These are phyloP conservation scores for Umimayanthus kanabou DNA, from an alignment of 92 coral and sea anemone genomes.

Conservation along the genomic window DNA sequence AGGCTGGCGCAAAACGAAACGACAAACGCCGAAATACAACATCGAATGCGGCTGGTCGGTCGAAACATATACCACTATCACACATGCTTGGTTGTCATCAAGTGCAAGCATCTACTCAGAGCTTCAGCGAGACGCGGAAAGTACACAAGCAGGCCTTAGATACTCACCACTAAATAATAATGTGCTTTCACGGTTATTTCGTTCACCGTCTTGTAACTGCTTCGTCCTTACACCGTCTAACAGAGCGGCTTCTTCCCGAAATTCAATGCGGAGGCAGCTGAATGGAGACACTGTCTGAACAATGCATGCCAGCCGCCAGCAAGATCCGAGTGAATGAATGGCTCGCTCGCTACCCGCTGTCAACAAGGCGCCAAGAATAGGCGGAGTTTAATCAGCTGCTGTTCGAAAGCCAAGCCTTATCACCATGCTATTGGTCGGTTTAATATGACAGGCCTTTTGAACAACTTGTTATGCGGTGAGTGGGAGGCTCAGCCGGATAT, in stretches of 20 bases:
- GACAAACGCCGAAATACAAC: not conserved
- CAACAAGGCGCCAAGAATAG: conserved; percentile 44
- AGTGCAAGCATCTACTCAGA: not conserved
- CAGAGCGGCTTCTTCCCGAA: not conserved
- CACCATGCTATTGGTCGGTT: conserved; percentile 33
- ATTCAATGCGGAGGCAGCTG: not conserved
- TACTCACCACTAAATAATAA: conserved; percentile 20
- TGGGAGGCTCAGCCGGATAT: conserved; percentile 35
- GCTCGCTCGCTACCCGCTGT: conserved; percentile 40
- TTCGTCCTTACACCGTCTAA: not conserved
- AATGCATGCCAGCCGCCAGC: conserved; percentile 2
- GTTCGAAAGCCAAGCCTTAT: conserved; percentile 28
- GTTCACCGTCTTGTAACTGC: not conserved
- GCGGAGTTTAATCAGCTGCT: conserved; percentile 45
- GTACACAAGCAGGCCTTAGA: not conserved
- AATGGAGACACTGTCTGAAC: conserved; percentile 25
- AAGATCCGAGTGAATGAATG: conserved; percentile 12
- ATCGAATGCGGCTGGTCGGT: conserved; percentile 19
- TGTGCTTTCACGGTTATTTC: not conserved
- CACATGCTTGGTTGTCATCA: not conserved
- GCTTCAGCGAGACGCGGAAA: conserved; percentile 39
- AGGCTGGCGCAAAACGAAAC: not conserved
- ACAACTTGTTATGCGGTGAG: conserved; percentile 10
- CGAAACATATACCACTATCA: not conserved
- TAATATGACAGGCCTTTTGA: conserved; percentile 27